A percentile compares a stretch with the other conserved stretches of the same genome.
phyloP scores from a whole-genome alignment of 2,797 vertebrate species.

The Acanthis flammea region DNA sequence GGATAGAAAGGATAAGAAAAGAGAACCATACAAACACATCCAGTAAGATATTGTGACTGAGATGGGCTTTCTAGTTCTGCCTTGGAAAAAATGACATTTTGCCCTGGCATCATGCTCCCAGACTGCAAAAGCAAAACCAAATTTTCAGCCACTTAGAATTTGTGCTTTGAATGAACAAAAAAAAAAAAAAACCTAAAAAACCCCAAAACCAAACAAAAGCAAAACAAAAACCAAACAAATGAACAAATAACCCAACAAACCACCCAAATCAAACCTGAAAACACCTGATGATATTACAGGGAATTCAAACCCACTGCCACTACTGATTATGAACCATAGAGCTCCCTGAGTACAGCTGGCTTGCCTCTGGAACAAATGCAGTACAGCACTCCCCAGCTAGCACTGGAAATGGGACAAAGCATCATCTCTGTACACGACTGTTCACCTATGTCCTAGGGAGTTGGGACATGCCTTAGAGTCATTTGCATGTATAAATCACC shows the following conservation, averaged over 20 bases:
- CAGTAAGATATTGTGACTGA: background rate
- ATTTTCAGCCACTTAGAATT: background rate
- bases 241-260: background rate
- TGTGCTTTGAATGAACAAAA: background rate
- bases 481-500: background rate
- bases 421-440: background rate
- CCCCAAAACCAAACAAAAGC: background rate
- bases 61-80: background rate
- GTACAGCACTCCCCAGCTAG: background rate
- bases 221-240: background rate
- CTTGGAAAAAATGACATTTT: background rate
- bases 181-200: background rate
- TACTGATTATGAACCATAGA: rapidly evolving
- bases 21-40: background rate
- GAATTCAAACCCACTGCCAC: background rate
- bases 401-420: background rate
- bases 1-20: background rate
- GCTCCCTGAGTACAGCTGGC: background rate
- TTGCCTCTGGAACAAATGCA: background rate
- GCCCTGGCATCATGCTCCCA: background rate
- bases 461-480: background rate
- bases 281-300: background rate
- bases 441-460: background rate
- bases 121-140: background rate
- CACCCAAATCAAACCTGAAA: background rate